These are phyloP conservation scores for Gryon sp. DNA, from an alignment of 1,140 invertebrate genomes.

Conservation along the genomic window DNA sequence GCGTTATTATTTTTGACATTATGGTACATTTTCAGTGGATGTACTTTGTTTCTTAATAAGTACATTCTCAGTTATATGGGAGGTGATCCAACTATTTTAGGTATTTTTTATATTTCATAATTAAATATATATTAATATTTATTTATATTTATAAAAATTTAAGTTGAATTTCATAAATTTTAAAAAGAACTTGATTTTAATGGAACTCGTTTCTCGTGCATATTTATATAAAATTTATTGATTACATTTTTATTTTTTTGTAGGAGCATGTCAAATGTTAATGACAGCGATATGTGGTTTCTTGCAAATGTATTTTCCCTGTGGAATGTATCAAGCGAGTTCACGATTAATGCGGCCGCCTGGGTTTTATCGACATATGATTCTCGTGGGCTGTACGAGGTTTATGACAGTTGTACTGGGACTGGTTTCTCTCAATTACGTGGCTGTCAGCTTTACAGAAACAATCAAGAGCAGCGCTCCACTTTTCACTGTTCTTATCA, in stretches of 20 bases:
- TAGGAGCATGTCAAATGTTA: conserved; percentile 87
- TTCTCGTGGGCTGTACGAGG: conserved; percentile 87
- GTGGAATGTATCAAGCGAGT: conserved; percentile 85
- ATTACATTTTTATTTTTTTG: too few species aligned
- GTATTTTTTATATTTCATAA: conserved; percentile 78
- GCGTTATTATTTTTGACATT: conserved; percentile 85
- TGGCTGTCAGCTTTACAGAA: conserved; percentile 92
- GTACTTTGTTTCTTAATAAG: conserved; percentile 91
- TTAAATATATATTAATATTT: too few species aligned
- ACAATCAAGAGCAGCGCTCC: conserved; percentile 93
- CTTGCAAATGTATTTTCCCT: conserved; percentile 88
- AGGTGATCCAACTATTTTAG: conserved; percentile 89
- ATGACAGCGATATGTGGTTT: conserved; percentile 89
- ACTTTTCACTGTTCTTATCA: conserved; percentile 90
- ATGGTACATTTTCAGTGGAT: conserved; percentile 90
- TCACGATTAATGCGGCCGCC: conserved; percentile 83
- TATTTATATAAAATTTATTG: too few species aligned
- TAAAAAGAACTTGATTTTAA: too few species aligned
- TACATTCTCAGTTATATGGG: conserved; percentile 89
- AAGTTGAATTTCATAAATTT: too few species aligned
- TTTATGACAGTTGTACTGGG: conserved; percentile 89
- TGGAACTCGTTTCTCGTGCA: too few species aligned
- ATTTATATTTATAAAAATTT: too few species aligned
- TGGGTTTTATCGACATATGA: conserved; percentile 88
- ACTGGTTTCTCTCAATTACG: conserved; percentile 89